Base-by-base conservation (phyloP, 1,140 invertebrate genomes). In the Drosophila albomicans region DNA sequence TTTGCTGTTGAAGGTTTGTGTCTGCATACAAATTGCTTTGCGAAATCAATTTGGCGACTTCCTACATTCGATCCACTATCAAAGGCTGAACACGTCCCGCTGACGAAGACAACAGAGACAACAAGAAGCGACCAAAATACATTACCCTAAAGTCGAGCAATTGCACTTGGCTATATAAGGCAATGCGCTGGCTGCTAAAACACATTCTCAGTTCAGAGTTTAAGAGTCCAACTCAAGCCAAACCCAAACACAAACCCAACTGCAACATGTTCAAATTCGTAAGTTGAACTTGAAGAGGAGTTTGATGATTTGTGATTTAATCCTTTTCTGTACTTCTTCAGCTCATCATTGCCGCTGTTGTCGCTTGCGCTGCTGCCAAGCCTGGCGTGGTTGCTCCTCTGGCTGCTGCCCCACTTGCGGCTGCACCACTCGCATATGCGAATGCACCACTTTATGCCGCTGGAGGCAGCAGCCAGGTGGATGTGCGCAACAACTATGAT, bases 261-360 rank as follows among this genome's bases (percentile, higher is more conserved):
- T 51, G 56, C 66, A 91, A 91, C 65, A 92, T 92, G 91, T 92
- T 65, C 78, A 91, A 91, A 82, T 81, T 92, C 75, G 91, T 92
- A 89, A 91, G 91, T 85, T 56, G 2, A 35, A n/a, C 0, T 38
- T 7, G 0, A 45, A 15, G 20, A 4, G 20, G 20, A 25, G 20
- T 25, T 25, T 25, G 20, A 25, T 25, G 20, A 25, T 25, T 25
- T 0, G 20, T 25, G 4, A 25, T 25, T 25, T 25, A n/a, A 3
- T 8, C 3, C 6, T 16, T 8, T 43, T 30, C n/a, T 51, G 15
- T 30, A 8, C 7, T 38, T 48, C 13, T 64, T 0, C 62, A 88
- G 85, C 45, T 89, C 58, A 67, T 89, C 57, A 61, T 91, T 65
- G 81, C 81, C 61, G 86, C 86, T 13, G 62, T 91, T 46, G 70